Conservation (phyloP, 2,888 invertebrate species). For the Diabrotica balteata region DNA sequence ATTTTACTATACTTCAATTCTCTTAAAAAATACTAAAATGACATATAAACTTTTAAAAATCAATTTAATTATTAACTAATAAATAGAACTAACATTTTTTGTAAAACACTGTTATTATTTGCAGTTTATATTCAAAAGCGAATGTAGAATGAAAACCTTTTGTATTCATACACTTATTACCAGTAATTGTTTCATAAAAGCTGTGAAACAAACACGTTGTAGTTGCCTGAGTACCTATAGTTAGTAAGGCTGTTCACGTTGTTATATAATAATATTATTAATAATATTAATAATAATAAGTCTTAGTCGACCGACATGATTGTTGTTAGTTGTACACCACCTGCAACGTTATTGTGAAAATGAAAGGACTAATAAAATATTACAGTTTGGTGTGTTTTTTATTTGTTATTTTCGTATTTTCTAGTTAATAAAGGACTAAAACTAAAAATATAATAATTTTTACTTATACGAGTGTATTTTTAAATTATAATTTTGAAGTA, state of each 20-base stretch:
- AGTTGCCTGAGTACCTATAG: constrained; percentile 62
- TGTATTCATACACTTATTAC: constrained; percentile 60
- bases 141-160: constrained; percentile 41
- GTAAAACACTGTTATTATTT: too few species aligned
- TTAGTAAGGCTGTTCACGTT: constrained; percentile 63
- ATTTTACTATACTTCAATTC: too few species aligned
- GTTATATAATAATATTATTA: constrained; percentile 58
- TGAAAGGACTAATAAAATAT: constrained; percentile 59
- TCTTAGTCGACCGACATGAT: constrained; percentile 56
- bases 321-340: constrained; percentile 60
- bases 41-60: constrained; percentile 13
- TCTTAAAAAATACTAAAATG: constrained; percentile 32
- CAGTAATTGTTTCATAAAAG: constrained; percentile 56
- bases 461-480: too few species aligned
- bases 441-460: too few species aligned
- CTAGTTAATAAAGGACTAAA: too few species aligned
- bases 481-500: too few species aligned
- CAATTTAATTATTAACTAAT: too few species aligned
- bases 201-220: constrained; percentile 57
- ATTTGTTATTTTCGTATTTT: not conserved
- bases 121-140: not conserved
- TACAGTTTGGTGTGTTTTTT: constrained; percentile 52
- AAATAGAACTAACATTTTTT: too few species aligned
- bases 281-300: constrained; percentile 49
- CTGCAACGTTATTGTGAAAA: constrained; percentile 60